Conservation (phyloP, 2,888 invertebrate genomes). For the Scaptomyza flava region DNA sequence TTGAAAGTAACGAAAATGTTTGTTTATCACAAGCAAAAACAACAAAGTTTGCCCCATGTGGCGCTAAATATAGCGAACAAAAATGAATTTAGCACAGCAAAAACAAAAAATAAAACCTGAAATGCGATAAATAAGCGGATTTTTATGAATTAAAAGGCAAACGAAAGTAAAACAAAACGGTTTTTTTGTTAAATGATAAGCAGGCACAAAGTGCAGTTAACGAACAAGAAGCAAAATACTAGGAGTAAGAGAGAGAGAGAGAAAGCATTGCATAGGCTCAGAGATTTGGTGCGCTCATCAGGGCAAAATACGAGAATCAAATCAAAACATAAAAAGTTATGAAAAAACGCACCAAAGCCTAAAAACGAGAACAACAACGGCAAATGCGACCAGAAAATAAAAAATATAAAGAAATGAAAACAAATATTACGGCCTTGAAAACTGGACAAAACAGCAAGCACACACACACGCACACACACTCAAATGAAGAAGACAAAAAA, state of each 20-base stretch:
- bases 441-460: conserved; percentile 51
- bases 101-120: conserved; percentile 25
- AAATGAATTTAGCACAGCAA: conserved; percentile 42
- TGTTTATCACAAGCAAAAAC: conserved; percentile 53
- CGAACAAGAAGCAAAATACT: conserved; percentile 3
- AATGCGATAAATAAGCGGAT: conserved; percentile 33
- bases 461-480: conserved; percentile 14
- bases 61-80: conserved; percentile 59
- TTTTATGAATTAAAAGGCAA: conserved; percentile 51
- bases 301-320: conserved; percentile 37
- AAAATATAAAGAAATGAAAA: conserved; percentile 35
- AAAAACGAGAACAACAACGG: conserved; percentile 23
- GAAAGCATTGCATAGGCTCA: conserved; percentile 14
- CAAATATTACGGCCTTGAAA: conserved; percentile 70
- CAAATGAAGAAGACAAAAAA: conserved; percentile 32
- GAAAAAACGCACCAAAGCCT: conserved; percentile 18
- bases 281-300: conserved; percentile 7
- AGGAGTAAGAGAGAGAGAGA: conserved; percentile 4
- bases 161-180: conserved; percentile 38
- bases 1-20: conserved; percentile 30
- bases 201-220: conserved; percentile 27
- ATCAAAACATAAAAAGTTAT: conserved; percentile 17
- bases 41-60: conserved; percentile 53
- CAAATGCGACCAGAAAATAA: conserved; percentile 24
- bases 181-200: conserved; percentile 45